A percentile compares a stretch with the other conserved stretches of the same genome.
Conservation (phyloP, 2,888 invertebrate species). For the Hylaea fasciaria region DNA sequence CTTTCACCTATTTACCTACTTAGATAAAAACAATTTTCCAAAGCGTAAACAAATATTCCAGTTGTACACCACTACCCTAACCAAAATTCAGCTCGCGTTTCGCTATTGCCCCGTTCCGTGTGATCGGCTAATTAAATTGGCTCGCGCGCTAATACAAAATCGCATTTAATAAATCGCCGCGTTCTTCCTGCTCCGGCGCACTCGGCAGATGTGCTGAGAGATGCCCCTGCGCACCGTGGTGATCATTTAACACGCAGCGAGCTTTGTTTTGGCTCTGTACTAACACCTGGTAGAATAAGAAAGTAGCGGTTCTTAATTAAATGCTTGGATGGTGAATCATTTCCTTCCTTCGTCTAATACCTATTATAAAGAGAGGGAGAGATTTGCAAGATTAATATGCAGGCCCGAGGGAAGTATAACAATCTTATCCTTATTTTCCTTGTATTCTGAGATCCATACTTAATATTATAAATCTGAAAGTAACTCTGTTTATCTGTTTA, state of each 20-base stretch:
- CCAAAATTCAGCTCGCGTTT: constrained; percentile 52
- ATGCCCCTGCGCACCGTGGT: constrained; percentile 33
- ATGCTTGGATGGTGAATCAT: not conserved
- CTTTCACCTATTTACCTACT: too few relatives aligned
- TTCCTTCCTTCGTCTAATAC: too few relatives aligned
- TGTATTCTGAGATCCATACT: too few relatives aligned
- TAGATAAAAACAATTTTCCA: too few relatives aligned
- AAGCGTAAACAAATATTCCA: not conserved
- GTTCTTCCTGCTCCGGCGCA: constrained; percentile 54
- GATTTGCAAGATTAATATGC: too few relatives aligned
- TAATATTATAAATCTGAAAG: too few relatives aligned
- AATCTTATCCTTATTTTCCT: too few relatives aligned
- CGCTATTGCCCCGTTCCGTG: constrained; percentile 72
- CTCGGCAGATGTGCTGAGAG: constrained; percentile 36
- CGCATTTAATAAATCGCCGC: constrained; percentile 68
- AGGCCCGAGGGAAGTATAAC: too few relatives aligned
- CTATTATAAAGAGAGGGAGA: too few relatives aligned
- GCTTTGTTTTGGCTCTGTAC: constrained; percentile 16
- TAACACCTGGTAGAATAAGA: constrained; percentile 1
- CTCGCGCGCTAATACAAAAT: constrained; percentile 68
- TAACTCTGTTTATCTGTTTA: too few relatives aligned
- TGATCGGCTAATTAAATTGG: constrained; percentile 79
- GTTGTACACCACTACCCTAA: constrained; percentile 36
- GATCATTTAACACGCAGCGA: constrained; percentile 39
- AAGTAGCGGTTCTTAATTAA: not conserved